These are phyloP conservation scores for Oligia fasciuncula DNA, from an alignment of 2,888 invertebrate genomes.

Conservation along the genomic window DNA sequence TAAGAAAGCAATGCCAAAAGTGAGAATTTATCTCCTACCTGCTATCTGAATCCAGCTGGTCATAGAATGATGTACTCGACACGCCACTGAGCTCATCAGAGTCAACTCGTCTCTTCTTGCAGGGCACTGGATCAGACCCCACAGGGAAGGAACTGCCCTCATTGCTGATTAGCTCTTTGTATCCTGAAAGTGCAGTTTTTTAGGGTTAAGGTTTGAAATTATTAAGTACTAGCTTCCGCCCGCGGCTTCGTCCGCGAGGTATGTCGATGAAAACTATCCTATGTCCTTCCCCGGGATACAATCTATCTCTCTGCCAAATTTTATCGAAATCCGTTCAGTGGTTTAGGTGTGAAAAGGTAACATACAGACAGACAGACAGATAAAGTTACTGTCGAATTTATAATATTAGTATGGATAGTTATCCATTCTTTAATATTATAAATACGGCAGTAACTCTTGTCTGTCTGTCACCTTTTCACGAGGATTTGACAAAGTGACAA, in stretches of 20 bases:
- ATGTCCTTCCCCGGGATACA: too few relatives aligned
- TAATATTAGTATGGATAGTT: not conserved
- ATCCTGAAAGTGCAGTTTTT: conserved; percentile 70
- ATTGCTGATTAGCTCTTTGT: conserved; percentile 76
- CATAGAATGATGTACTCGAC: conserved; percentile 69
- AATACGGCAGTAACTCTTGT: too few relatives aligned
- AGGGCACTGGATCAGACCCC: conserved; percentile 66
- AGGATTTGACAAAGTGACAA: too few relatives aligned
- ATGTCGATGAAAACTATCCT: too few relatives aligned
- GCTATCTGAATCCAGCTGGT: conserved; percentile 75
- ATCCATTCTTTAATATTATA: not conserved
- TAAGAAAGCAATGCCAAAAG: not conserved
- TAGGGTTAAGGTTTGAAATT: not conserved
- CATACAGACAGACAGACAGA: too few relatives aligned
- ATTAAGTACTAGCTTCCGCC: not conserved
- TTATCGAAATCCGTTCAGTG: too few relatives aligned
- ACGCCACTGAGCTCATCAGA: conserved; percentile 72
- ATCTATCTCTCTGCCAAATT: too few relatives aligned
- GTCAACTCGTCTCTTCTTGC: conserved; percentile 79
- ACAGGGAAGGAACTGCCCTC: conserved; percentile 63
- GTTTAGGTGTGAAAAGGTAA: too few relatives aligned
- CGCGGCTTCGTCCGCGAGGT: too few relatives aligned
- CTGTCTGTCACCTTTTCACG: too few relatives aligned
- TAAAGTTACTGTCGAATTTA: too few relatives aligned
- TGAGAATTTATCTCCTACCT: conserved; percentile 63